Percentiles rank a stretch among this genome's conserved stretches.
phyloP scores from a whole-genome alignment of 2,797 vertebrate species.

The Alauda arvensis region DNA sequence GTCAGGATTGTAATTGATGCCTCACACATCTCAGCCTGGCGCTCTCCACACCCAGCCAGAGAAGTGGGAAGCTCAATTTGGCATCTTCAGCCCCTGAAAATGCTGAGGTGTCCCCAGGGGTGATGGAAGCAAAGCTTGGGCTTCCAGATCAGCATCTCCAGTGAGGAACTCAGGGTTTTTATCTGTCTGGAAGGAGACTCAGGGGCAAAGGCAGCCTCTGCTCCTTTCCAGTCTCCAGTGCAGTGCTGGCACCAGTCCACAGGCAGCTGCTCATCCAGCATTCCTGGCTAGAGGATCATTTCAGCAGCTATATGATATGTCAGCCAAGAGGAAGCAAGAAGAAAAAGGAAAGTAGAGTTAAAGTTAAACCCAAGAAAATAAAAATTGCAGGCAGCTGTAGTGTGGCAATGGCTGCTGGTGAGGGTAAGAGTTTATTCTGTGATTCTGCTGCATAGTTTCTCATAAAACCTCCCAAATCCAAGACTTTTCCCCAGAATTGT shows the following conservation, averaged over 20 bases:
- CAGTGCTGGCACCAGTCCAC: constrained; percentile 38
- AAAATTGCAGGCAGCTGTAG: constrained; percentile 36
- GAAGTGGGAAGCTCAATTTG: not conserved
- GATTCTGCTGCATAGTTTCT: not conserved
- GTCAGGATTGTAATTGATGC: not conserved
- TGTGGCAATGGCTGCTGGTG: not conserved
- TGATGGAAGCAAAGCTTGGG: not conserved
- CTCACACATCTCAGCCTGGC: not conserved
- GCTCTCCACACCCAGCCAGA: not conserved
- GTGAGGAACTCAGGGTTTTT: not conserved
- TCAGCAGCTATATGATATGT: constrained; percentile 43
- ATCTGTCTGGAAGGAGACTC: not conserved
- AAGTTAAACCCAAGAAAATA: constrained; percentile 52
- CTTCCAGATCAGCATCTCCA: not conserved
- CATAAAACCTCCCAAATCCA: not conserved
- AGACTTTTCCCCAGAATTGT: not conserved
- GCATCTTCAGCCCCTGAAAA: not conserved
- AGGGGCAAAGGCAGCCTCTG: constrained; percentile 12
- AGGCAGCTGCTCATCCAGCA: constrained; percentile 56
- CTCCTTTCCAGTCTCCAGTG: constrained; percentile 48
- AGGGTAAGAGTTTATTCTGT: not conserved
- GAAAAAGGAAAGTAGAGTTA: constrained; percentile 40
- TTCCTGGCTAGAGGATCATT: constrained; percentile 58
- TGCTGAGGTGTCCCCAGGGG: not conserved
- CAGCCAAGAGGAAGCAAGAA: constrained; percentile 62